Evolutionary conservation across 1,140 invertebrate genomes (phyloP).

Genomic region (Drosophila varians): DNA sequence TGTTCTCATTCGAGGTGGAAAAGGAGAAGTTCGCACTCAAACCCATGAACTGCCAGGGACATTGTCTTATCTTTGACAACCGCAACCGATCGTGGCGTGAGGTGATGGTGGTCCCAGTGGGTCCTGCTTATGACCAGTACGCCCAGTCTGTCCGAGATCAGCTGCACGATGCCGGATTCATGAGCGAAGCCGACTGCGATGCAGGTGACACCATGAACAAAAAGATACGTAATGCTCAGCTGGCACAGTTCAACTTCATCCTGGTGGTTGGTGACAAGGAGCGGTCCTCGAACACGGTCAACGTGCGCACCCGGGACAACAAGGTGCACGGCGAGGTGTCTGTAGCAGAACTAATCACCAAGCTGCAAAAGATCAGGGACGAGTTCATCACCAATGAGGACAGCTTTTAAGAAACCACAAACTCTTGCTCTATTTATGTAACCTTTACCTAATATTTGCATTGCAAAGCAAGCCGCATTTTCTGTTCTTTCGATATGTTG

Average conservation of each 20-base stretch:
- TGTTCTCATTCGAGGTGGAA: slow-evolving; percentile 98
- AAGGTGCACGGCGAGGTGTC: slow-evolving; percentile 97
- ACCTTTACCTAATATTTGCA: slow-evolving; percentile 42
- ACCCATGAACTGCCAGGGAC: slow-evolving; percentile 99
- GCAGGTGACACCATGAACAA: slow-evolving; percentile 98
- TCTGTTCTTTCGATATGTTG: slow-evolving; percentile 58
- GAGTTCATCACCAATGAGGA: slow-evolving; percentile 86
- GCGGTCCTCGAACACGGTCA: slow-evolving; percentile 94
- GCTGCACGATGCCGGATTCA: slow-evolving; percentile 93
- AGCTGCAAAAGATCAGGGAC: slow-evolving; percentile 89
- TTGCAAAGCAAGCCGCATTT: slow-evolving; percentile 70
- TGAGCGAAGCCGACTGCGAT: slow-evolving; percentile 96
- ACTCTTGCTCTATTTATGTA: slow-evolving; percentile 62
- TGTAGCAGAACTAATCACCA: slow-evolving; percentile 91
- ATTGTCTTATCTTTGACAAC: slow-evolving; percentile 96
- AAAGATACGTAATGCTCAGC: slow-evolving; percentile 98
- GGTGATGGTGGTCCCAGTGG: slow-evolving; percentile 95
- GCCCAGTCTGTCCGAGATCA: slow-evolving; percentile 90
- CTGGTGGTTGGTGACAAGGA: slow-evolving; percentile 98
- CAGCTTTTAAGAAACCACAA: slow-evolving; percentile 68
- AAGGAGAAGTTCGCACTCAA: slow-evolving; percentile 99
- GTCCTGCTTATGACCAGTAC: slow-evolving; percentile 93
- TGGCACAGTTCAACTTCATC: slow-evolving; percentile 99
- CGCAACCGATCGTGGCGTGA: slow-evolving; percentile 96
- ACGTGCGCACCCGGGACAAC: slow-evolving; percentile 98